Evolutionary conservation across 2,113 vertebrate genomes (phyloP).

Genomic region (Sapajus apella): DNA sequence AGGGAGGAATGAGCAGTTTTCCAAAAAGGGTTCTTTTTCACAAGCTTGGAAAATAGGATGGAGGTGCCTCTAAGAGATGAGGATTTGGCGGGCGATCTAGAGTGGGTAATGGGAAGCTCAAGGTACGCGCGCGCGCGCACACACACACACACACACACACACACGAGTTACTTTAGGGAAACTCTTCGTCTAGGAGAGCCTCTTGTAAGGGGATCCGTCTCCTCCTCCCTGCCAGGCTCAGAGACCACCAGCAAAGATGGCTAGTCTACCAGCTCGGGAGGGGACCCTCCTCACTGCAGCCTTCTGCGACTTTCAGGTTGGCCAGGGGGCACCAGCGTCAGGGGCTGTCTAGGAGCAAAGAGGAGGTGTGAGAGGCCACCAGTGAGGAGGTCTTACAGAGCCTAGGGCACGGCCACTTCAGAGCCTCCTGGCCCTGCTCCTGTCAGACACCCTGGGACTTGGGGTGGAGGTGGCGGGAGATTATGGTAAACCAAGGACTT

Average conservation of each 20-base stretch:
- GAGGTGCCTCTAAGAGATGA: neutral
- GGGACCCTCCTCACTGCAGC: constrained; percentile 59
- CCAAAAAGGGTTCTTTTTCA: neutral
- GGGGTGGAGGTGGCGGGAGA: neutral
- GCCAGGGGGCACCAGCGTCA: neutral
- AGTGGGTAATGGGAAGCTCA: neutral
- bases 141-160: no score
- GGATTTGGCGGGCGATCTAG: no score
- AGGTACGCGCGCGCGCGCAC: neutral
- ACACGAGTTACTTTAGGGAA: neutral
- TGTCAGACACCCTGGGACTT: neutral
- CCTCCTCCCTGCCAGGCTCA: constrained; percentile 58
- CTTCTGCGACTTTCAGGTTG: neutral
- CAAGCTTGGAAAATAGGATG: neutral
- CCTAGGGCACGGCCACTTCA: neutral
- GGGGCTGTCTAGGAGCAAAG: neutral
- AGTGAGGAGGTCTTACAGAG: neutral
- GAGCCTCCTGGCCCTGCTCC: neutral
- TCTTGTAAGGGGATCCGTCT: constrained; percentile 90
- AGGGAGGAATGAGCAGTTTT: neutral
- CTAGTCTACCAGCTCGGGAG: constrained; percentile 84
- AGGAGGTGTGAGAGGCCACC: neutral
- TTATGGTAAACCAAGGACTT: neutral
- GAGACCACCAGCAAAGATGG: constrained; percentile 85
- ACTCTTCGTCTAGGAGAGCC: constrained; percentile 92